Conservation (phyloP, 2,888 invertebrate genomes). For the Leucophenga maculata region DNA sequence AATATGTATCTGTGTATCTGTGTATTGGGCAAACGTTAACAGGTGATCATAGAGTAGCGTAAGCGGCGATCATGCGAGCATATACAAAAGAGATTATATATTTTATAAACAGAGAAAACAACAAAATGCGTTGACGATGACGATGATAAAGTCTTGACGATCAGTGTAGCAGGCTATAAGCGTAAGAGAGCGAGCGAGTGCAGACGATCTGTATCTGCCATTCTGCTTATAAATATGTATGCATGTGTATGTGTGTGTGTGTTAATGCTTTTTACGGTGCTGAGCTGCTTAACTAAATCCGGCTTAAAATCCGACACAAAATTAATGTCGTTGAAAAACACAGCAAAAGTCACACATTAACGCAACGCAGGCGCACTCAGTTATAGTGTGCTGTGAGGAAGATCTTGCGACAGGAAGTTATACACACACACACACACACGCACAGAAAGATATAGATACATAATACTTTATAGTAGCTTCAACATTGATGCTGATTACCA, state of each 20-base stretch:
- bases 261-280: conserved; percentile 47
- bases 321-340: conserved; percentile 69
- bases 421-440: too few relatives aligned
- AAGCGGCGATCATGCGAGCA: conserved; percentile 63
- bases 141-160: background rate
- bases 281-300: conserved; percentile 73
- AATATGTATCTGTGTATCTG: background rate
- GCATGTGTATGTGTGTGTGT: conserved; percentile 15
- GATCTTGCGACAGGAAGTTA: conserved; percentile 52
- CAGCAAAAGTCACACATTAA: conserved; percentile 68
- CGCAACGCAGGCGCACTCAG: conserved; percentile 38
- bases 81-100: conserved; percentile 70
- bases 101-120: conserved; percentile 59
- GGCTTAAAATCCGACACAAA: conserved; percentile 71
- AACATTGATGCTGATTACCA: conserved; percentile 45
- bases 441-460: background rate
- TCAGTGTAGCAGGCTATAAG: background rate
- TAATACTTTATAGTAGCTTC: conserved; percentile 11
- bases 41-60: conserved; percentile 45
- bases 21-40: conserved; percentile 29
- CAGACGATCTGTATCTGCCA: conserved; percentile 29
- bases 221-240: conserved; percentile 1
- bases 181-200: background rate
- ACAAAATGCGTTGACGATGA: conserved; percentile 54
- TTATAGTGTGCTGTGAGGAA: conserved; percentile 33